Conservation (phyloP, 2,113 vertebrate genomes). For the Pterocles gutturalis region DNA sequence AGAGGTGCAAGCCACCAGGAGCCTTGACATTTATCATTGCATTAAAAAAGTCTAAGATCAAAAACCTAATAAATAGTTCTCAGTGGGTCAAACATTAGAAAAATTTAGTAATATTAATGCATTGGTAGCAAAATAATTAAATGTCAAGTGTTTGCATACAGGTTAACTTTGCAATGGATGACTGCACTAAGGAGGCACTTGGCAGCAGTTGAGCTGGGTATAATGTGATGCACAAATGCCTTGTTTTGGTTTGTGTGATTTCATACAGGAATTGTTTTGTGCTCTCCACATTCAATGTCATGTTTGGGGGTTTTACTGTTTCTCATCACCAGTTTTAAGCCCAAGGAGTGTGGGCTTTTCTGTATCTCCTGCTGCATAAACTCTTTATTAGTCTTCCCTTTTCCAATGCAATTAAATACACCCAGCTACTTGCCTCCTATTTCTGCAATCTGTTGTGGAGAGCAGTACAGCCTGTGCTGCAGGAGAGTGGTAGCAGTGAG, state of each 20-base stretch:
- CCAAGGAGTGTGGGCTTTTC: not conserved
- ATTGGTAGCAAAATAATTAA: not conserved
- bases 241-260: not conserved
- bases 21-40: not conserved
- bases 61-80: not conserved
- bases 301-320: not conserved
- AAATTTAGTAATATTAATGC: not conserved
- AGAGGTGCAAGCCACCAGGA: not conserved
- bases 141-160: not conserved
- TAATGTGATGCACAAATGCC: not conserved
- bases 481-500: not conserved
- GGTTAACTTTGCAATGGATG: constrained; percentile 6
- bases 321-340: not conserved
- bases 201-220: not conserved
- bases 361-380: not conserved
- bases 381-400: not conserved
- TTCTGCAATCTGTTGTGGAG: not conserved
- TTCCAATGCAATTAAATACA: constrained; percentile 39
- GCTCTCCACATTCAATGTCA: not conserved
- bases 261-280: not conserved
- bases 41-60: not conserved
- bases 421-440: not conserved
- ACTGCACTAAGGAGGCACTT: not conserved
- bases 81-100: not conserved
- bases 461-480: not conserved